phyloP scores from a whole-genome alignment of 2,888 invertebrate species.

The Hoplodrina blanda region DNA sequence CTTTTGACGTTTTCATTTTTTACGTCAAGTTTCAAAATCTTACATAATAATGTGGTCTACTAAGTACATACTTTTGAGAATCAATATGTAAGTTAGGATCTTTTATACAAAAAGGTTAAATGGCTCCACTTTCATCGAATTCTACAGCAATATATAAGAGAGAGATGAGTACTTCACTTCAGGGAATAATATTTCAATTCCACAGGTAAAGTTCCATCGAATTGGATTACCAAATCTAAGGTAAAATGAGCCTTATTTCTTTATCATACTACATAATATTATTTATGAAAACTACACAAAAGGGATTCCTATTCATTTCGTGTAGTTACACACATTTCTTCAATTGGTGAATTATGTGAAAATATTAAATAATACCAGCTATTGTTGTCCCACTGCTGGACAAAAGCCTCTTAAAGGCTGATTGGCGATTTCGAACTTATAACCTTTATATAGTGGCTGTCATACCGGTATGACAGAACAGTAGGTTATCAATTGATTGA shows the following conservation, averaged over 20 bases:
- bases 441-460: no score
- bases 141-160: constrained; percentile 3
- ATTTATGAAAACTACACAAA: constrained; percentile 28
- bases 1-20: no score
- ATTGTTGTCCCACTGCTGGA: no score
- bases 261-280: constrained; percentile 3
- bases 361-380: no score
- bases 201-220: constrained; percentile 20
- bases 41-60: no score
- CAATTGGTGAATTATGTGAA: background rate
- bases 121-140: constrained; percentile 11
- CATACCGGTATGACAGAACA: no score
- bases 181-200: constrained; percentile 38
- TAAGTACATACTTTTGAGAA: background rate
- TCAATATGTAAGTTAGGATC: constrained; percentile 2
- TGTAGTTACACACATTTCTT: constrained; percentile 2
- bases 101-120: constrained; percentile 21
- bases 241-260: constrained; percentile 5
- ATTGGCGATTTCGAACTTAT: no score
- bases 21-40: no score
- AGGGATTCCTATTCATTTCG: background rate
- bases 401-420: no score
- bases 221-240: constrained; percentile 25
- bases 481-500: no score
- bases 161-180: constrained; percentile 12